Base-by-base conservation (phyloP, 2,888 invertebrate genomes). In the Plusia festucae region DNA sequence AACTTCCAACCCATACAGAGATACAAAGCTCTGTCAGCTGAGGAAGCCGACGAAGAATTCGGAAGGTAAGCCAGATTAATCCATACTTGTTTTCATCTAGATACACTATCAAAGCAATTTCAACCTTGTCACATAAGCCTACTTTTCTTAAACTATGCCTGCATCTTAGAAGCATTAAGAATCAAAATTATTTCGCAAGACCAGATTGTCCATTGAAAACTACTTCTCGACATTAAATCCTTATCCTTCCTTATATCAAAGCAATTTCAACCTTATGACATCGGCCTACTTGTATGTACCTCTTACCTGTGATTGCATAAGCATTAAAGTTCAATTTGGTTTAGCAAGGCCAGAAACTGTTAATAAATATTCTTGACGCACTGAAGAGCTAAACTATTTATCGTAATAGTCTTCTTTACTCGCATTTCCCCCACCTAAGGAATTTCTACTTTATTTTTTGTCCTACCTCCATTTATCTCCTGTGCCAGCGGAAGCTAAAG, bases 31-130 rank as follows among this genome's bases (percentile, higher is more conserved):
- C 94, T 99, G 15, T 99, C 99, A 11, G 98, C 98, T 0, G 99
- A 99, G 91, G 99, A 99, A 91, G 99, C 99, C 0, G 99, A 99
- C 87, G 97, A 99, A 85, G 99, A 99, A 88, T 99, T 99, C 91
- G 98, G 97, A 75, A 97, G 96, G 97, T 88, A 56, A 65, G 57
- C 7, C n/a, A 22, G 0, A 15, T 60, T 52, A 18, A 24, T 9
- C 9, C 2, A 59, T 1, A 40, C 8, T 11, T 11, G 3, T 13
- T 9, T 20, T 11, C 8, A 7, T 6, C 5, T 4, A 1, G 8
- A 8, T 11, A 46, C 8, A 6, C 6, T 18, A n/a, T 46, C 18
- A 46, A 46, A 46, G 16, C 2, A 18, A 18, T 16, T 16, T 46
- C 46, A 9, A 18, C 16, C 46, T 46, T 46, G 3, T 13, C 9